These are phyloP conservation scores for Catharus bicknelli DNA, from an alignment of 2,113 vertebrate genomes.

Conservation along the genomic window DNA sequence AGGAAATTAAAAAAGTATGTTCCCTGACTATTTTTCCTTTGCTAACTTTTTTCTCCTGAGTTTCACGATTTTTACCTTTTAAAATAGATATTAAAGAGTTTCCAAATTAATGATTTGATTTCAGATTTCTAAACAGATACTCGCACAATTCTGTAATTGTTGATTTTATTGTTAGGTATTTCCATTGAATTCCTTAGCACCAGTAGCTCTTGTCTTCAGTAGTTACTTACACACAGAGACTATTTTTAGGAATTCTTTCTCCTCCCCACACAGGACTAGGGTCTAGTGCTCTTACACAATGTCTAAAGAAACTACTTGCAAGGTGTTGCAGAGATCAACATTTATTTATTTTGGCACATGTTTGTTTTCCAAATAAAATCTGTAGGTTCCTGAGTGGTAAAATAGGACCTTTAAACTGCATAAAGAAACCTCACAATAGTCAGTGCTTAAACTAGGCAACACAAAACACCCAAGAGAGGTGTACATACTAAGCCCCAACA, in stretches of 20 bases:
- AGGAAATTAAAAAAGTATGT: not conserved
- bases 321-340: not conserved
- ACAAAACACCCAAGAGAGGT: not conserved
- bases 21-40: not conserved
- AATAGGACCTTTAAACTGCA: not conserved
- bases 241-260: not conserved
- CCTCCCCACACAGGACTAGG: fast-evolving
- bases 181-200: not conserved
- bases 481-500: not conserved
- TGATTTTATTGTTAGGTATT: not conserved
- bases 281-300: not conserved
- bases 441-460: not conserved
- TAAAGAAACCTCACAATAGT: not conserved
- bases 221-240: not conserved
- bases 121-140: not conserved
- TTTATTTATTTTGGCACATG: not conserved
- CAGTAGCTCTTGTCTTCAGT: not conserved
- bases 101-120: not conserved
- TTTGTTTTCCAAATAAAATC: not conserved
- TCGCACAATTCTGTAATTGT: fast-evolving
- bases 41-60: not conserved
- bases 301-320: not conserved
- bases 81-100: not conserved
- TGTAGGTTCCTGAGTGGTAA: not conserved
- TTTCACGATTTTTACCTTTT: not conserved